phyloP scores from a whole-genome alignment of 2,113 vertebrate genomes.

The Narcine bancroftii region DNA sequence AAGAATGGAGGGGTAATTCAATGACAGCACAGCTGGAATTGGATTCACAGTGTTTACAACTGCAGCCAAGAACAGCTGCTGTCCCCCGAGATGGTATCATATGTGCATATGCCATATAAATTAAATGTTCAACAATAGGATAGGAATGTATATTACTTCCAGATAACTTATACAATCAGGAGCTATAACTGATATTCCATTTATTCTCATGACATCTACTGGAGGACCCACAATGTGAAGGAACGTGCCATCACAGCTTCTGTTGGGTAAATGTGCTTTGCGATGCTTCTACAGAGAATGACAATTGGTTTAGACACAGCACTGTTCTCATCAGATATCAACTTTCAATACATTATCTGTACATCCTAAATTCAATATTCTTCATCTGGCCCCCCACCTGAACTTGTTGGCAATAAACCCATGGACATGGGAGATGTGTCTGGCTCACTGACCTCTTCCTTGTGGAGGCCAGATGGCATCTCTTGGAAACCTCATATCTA shows the following conservation, averaged over 20 bases:
- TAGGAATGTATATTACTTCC: neutral
- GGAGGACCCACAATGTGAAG: neutral
- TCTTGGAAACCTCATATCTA: too few species aligned
- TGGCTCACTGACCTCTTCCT: too few species aligned
- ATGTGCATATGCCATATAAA: neutral
- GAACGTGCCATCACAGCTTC: neutral
- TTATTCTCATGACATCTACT: neutral
- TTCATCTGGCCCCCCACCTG: too few species aligned
- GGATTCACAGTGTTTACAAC: neutral
- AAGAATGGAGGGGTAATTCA: neutral
- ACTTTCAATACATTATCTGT: too few species aligned
- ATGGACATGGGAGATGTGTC: too few species aligned
- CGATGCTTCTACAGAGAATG: neutral
- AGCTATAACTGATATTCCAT: conserved; percentile 15
- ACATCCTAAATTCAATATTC: too few species aligned
- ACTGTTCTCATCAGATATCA: too few species aligned
- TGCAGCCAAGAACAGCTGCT: conserved; percentile 1
- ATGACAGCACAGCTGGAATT: conserved; percentile 1
- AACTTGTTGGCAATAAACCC: too few species aligned
- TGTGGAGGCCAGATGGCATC: too few species aligned
- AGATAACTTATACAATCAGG: neutral
- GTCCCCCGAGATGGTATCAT: neutral
- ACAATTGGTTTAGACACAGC: neutral
- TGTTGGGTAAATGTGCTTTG: neutral
- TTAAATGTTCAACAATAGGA: neutral